Evolutionary conservation across 2,888 invertebrate genomes (phyloP), one percentile per base, ranked within the genome.

Genomic region (Mactromeris polynyma): DNA sequence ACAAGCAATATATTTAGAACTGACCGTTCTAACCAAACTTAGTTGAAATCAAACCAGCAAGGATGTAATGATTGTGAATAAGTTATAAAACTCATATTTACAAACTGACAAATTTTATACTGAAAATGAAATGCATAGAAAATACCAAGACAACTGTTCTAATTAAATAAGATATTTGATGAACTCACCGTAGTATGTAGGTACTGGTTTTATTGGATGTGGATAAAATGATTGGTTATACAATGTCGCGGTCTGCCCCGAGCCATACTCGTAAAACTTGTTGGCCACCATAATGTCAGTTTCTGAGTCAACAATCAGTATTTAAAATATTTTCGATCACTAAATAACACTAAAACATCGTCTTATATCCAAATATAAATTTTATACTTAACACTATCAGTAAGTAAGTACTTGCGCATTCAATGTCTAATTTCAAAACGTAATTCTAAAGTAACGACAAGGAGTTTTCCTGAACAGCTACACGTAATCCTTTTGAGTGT

Each of bases 171-270:
- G 40, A 7, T 36, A 14, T 36, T 77, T 26, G 11, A 1, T 79
- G 0, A 11, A 64, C 91, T 91, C 85, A 91, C 91, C 89, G 83
- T 89, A 91, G 73, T 91, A 91, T 58, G 91, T 91, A 26, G 91
- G 89, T 46, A 89, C 83, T 7, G 91, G 91, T 73, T 89, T 85
- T 2, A 85, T 42, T 11, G 89, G 89, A 7, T 83, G 91, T n/a
- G 78, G 69, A 58, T 84, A 88, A 26, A 26, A 42, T n/a, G 40
- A 19, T 21, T 77, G 78, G 26, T 90, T 83, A 64, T 88, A 88
- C 31, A 80, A 46, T 54, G 78, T 40, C 78, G 82, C 46, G 73
- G 78, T 40, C 33, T 81, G 81, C 80, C 81, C 81, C 19, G 46
- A 73, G 36, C 81, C 86, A 83, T 83, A 89, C 46, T 91, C 91